phyloP scores from a whole-genome alignment of 2,113 vertebrate genomes.

The Poeciliopsis turrubarensis region DNA sequence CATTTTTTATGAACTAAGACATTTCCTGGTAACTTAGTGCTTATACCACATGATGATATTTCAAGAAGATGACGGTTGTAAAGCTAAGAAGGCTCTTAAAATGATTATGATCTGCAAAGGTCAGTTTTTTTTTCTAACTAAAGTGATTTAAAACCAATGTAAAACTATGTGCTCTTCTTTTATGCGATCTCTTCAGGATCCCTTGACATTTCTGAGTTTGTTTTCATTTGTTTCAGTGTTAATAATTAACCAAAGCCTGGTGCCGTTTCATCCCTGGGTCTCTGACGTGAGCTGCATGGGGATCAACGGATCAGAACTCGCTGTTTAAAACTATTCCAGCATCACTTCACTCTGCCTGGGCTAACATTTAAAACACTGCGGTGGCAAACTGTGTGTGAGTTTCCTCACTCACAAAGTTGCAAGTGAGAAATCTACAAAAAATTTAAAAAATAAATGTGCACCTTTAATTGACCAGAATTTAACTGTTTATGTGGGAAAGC shows the following conservation, averaged over 20 bases:
- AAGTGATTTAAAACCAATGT: neutral
- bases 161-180: neutral
- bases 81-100: neutral
- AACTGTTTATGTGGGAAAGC: too few relatives aligned
- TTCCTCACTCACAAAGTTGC: too few relatives aligned
- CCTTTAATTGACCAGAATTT: too few relatives aligned
- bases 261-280: neutral
- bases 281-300: neutral
- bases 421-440: neutral
- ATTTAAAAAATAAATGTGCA: too few relatives aligned
- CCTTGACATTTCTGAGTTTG: neutral
- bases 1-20: conserved; percentile 13
- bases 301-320: neutral
- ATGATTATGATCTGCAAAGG: neutral
- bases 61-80: conserved; percentile 2
- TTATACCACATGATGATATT: neutral
- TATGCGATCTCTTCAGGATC: neutral
- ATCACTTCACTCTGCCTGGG: neutral
- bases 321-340: neutral
- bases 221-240: neutral
- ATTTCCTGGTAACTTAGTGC: conserved; percentile 5
- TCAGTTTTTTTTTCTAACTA: neutral
- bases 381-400: neutral
- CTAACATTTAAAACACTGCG: neutral
- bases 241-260: neutral